phyloP scores from a whole-genome alignment of 2,888 invertebrate genomes.

The Campoletis raptor region DNA sequence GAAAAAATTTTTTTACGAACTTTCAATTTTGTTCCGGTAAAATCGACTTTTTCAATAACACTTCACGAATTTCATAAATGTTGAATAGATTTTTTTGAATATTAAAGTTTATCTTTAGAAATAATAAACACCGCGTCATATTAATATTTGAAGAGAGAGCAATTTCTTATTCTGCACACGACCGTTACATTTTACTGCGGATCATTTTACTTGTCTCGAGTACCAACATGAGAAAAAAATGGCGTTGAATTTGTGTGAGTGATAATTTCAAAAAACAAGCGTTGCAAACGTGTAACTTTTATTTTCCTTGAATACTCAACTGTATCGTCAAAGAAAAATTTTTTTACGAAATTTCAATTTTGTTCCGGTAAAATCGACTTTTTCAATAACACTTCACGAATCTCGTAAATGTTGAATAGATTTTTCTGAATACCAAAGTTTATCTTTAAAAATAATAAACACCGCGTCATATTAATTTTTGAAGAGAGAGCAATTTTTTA shows the following conservation, averaged over 20 bases:
- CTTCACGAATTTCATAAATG: background rate
- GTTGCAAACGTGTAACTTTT: too few relatives aligned
- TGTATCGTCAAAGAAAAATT: too few relatives aligned
- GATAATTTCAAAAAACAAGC: background rate
- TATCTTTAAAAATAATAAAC: background rate
- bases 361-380: background rate
- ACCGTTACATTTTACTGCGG: background rate
- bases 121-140: too few relatives aligned
- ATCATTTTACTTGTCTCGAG: constrained; percentile 1
- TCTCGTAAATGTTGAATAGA: background rate
- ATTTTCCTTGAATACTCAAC: too few relatives aligned
- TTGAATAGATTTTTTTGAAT: background rate
- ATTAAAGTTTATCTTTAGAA: background rate
- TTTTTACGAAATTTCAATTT: background rate
- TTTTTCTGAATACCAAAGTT: too few relatives aligned
- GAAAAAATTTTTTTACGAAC: background rate
- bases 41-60: background rate
- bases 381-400: background rate
- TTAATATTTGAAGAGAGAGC: too few relatives aligned
- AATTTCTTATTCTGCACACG: background rate
- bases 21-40: background rate
- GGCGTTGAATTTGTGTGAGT: background rate
- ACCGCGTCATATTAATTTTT: too few relatives aligned
- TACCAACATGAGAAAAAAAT: background rate
- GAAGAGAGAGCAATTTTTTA: background rate